These are phyloP conservation scores for Atherinosoma microstoma DNA, from an alignment of 2,797 vertebrate genomes.

Conservation along the genomic window DNA sequence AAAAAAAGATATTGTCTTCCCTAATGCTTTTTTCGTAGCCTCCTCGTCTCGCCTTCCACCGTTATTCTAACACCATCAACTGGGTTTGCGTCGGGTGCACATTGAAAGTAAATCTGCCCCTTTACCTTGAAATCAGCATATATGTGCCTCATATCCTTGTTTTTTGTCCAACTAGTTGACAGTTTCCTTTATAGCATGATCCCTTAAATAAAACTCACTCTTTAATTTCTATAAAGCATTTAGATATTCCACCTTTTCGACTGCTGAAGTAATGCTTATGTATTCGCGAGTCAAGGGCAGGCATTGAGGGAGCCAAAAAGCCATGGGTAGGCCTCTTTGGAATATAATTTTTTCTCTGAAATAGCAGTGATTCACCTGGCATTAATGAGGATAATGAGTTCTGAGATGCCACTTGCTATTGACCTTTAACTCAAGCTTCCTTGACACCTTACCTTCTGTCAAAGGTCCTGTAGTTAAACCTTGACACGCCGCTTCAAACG, in stretches of 20 bases:
- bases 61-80: too few species aligned
- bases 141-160: not conserved
- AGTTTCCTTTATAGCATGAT: not conserved
- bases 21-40: too few species aligned
- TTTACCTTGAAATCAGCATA: not conserved
- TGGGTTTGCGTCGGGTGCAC: not conserved
- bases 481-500: conserved; percentile 57
- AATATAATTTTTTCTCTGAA: conserved; percentile 66
- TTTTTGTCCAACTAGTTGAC: not conserved
- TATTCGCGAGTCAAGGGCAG: conserved; percentile 74
- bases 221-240: conserved; percentile 52
- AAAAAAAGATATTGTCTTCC: too few species aligned
- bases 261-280: conserved; percentile 60
- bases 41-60: too few species aligned
- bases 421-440: conserved; percentile 64
- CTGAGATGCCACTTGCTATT: conserved; percentile 71
- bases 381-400: conserved; percentile 79
- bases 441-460: conserved; percentile 57
- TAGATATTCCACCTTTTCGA: conserved; percentile 66
- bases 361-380: conserved; percentile 63
- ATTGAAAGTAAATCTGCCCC: not conserved
- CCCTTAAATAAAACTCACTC: not conserved
- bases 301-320: conserved; percentile 63
- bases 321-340: conserved; percentile 61
- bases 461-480: conserved; percentile 68